Evolutionary conservation across 2,888 invertebrate species (phyloP).

Genomic region (Agrotis exclamationis): DNA sequence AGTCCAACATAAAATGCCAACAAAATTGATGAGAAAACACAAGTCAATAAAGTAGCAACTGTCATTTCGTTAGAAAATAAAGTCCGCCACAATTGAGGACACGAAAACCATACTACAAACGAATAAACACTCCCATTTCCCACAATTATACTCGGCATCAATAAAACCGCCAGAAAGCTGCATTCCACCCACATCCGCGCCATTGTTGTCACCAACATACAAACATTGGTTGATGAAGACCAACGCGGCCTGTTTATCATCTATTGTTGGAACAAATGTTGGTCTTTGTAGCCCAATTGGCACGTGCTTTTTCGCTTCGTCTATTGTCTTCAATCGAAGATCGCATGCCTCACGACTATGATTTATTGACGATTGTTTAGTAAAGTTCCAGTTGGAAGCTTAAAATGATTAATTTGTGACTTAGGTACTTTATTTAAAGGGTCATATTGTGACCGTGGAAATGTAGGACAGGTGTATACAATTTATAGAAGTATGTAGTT

Average conservation of each 20-base stretch:
- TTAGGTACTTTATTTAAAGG: neutral
- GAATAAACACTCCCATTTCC: constrained; percentile 49
- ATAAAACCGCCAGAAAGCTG: constrained; percentile 53
- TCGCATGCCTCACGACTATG: constrained; percentile 56
- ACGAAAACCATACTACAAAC: constrained; percentile 43
- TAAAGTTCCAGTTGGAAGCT: constrained; percentile 44
- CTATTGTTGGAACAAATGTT: constrained; percentile 57
- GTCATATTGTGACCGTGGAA: neutral
- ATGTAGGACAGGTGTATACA: too few relatives aligned
- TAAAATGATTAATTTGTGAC: constrained; percentile 13
- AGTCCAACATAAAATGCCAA: too few relatives aligned
- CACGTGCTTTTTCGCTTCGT: constrained; percentile 61
- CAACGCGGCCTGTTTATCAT: constrained; percentile 52
- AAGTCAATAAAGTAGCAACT: neutral
- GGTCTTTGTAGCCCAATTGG: constrained; percentile 53
- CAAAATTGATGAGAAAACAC: neutral
- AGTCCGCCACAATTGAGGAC: constrained; percentile 32
- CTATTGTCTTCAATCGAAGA: constrained; percentile 62
- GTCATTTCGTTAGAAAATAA: constrained; percentile 8
- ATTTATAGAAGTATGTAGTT: too few relatives aligned
- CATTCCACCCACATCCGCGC: constrained; percentile 62
- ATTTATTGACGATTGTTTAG: constrained; percentile 62
- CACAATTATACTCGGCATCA: constrained; percentile 46
- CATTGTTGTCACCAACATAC: constrained; percentile 61
- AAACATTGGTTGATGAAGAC: constrained; percentile 50